Evolutionary conservation across 2,888 invertebrate species (phyloP), one percentile per base, ranked within the genome.

Genomic region (Hemicrepidius hirtus): DNA sequence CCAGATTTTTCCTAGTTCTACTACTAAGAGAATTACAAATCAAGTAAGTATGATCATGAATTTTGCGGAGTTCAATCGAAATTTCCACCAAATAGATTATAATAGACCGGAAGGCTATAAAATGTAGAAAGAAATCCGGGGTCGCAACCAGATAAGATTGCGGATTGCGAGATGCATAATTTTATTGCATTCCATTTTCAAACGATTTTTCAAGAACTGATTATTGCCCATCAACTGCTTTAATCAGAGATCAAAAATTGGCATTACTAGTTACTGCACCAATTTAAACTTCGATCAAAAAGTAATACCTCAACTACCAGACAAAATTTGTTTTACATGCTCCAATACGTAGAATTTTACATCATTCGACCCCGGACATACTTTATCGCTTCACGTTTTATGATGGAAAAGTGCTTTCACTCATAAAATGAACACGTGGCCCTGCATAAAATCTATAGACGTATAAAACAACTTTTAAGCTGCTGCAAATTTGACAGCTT

Each of bases 381-480:
- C 32, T 55, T 55, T 35, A 55, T 32, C 32, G 32, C 32, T 32
- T 13, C 16, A 35, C 24, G 55, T 55, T 32, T 55, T 35, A 55
- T 20, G 55, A 35, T 20, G 35, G 32, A 32, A 55, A 20, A 35
- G 32, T 35, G 55, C 55, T 55, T 32, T 35, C 35, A 35, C 32
- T 55, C 55, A 55, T 55, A 55, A 55, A 32, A 16, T 3, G 13
- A 35, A 35, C 35, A 55, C 55, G 55, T 55, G 55, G 55, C 35
- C 13, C 9, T 55, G 55, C 55, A 55, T 55, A 55, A 55, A 28
- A n/a, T 16, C 4, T 18, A 28, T 9, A 9, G 13, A n/a, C 24
- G 35, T 24, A 55, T 55, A 55, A 55, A 32, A 35, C 32, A 55
- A 55, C 16, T 55, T 32, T 35, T 35, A 55, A 35, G 32, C 35